A percentile compares a stretch with the other conserved stretches of the same genome.
phyloP scores from a whole-genome alignment of 2,888 invertebrate genomes.

The Eristalinus sepulchralis region DNA sequence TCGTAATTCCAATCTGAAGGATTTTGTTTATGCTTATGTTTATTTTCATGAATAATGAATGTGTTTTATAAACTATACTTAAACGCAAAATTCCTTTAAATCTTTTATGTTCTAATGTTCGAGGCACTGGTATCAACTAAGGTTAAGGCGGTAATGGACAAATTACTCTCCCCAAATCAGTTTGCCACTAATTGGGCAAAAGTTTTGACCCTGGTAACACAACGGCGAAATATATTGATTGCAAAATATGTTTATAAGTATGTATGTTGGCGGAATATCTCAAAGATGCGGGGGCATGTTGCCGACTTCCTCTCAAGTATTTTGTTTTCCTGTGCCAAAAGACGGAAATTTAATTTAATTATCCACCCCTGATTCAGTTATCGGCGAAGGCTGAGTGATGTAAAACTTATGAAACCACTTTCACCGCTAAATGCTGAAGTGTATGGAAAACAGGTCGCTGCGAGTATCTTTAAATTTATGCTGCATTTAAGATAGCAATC shows the following conservation, averaged over 20 bases:
- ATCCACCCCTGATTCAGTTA: constrained; percentile 38
- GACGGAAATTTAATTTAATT: constrained; percentile 32
- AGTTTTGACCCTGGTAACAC: neutral
- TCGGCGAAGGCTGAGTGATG: constrained; percentile 1
- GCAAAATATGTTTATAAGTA: neutral
- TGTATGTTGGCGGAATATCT: neutral
- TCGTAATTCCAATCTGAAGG: too few species aligned
- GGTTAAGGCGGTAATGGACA: neutral
- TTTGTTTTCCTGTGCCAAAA: neutral
- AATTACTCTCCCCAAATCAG: neutral
- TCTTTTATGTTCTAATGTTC: neutral
- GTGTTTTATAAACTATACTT: neutral
- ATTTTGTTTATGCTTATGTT: too few species aligned
- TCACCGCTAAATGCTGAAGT: constrained; percentile 12
- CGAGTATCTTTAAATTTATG: neutral
- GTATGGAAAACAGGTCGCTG: neutral
- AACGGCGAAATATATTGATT: neutral
- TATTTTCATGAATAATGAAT: neutral
- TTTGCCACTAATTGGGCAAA: neutral
- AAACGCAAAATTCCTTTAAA: neutral
- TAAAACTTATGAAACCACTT: constrained; percentile 28
- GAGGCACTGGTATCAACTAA: neutral
- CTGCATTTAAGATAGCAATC: neutral
- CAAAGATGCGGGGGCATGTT: neutral
- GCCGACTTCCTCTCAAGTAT: neutral